Base-by-base conservation (phyloP, 2,888 invertebrate genomes). In the Aproaerema taeniolella region DNA sequence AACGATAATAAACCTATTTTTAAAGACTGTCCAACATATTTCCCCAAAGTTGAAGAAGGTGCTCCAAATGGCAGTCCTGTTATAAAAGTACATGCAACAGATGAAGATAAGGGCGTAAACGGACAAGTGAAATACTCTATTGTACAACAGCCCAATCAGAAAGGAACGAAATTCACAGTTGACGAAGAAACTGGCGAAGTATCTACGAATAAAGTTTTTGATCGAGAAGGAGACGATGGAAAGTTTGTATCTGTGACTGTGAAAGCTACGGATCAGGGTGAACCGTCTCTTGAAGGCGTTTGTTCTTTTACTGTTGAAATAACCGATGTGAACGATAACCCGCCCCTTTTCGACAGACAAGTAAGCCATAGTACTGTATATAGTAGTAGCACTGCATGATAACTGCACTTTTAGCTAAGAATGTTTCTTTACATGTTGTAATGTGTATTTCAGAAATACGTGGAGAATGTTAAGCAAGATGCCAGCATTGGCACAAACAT, bases 281-380 rank as follows among this genome's bases (percentile, higher is more conserved):
- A 96, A 72, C 98, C 98, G 1, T 96, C 97, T 0, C 79, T 99
- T 52, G 98, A 98, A 79, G 98, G 98, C 15, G 98, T 98, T 52
- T 99, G 99, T 78, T 98, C 98, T 5, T 99, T 99, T 73, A 97
- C 97, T 10, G 98, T 98, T 32, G 97, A 97, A 88, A 97, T 99
- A 38, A 96, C 96, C 1, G 99, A 99, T 75, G 96, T 97, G 31
- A 99, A 99, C 68, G 99, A 99, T 74, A 98, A 98, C 79, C 96
- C 97, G 5, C 97, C 97, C 6, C 83, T 97, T 37, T 97, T 97
- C 77, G 97, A 97, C 85, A 90, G 97, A 88, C 97, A 97, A 92
- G 96, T 96, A 89, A 86, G 83, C 58, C 20, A 47, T 17, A 38
- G 29, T 17, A 7, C 17, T 56, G 50, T 54, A 47, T 38, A 44